Evolutionary conservation across 2,888 invertebrate species (phyloP), one percentile per base, ranked within the genome.

Genomic region (Trissolcus brochymenae): DNA sequence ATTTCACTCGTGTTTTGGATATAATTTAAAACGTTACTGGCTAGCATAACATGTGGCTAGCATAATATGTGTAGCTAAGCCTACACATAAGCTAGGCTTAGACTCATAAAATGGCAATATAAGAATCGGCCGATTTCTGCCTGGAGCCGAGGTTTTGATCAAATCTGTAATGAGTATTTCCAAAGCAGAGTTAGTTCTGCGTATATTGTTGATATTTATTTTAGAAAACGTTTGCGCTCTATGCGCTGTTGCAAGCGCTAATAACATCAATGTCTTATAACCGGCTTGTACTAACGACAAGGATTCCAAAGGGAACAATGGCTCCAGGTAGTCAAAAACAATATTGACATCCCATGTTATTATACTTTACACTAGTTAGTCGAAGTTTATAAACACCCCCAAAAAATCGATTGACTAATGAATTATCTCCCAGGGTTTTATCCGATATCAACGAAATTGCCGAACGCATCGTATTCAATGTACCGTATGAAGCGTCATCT

Each of bases 91-190:
- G 1, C 43, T 50, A 6, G 40, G 53, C 1, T 77, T 59, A 7
- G 50, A 19, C 14, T 43, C 25, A 13, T 57, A 74, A 3, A 57
- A 57, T 0, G 64, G 71, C 13, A 78, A 67, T 13, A 77, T 35
- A 14, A 80, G 14, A 2, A 68, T 19, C 13, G 68, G 71, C 43
- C 76, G 76, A 25, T 50, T 43, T 57, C 49, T 68, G 6, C 70
- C 67, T 14, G 50, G 50, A 4, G 61, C 59, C 14, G 74, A 77
- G 9, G 74, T 77, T 43, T 77, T 79, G 2, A 79, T 40, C 7
- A 50, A n/a, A 17, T 68, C 71, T 6, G 76, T 67, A 13, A 79
- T 74, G 14, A 72, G 53, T 6, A 71, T 71, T 21, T 60, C 50
- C 16, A 70, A 40, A 0, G 16, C 49, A 0, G 74, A 72, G 21